Base-by-base conservation (phyloP, 2,113 vertebrate genomes). In the Turnix velox region DNA sequence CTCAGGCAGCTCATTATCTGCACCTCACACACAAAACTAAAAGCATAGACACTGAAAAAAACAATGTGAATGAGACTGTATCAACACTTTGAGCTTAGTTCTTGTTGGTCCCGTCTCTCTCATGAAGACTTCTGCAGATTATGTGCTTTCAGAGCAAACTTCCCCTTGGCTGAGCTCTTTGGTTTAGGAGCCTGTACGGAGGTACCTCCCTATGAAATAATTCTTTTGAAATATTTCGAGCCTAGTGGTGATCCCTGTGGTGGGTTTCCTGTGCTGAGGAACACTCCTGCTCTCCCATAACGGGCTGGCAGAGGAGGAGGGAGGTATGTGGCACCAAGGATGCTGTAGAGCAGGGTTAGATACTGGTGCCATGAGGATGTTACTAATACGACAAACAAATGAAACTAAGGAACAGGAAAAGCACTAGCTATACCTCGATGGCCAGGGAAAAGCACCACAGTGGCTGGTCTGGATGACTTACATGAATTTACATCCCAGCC, bases 121-220 rank as follows among this genome's bases (percentile, higher is more conserved):
- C 66, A 52, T 17, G 27, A 68, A 68, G 37, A 42, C 45, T 57
- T 39, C 4, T 0, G 33, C 28, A 39, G 45, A 20, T n/a, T 7
- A 23, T 5, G 35, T 0, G 1, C 49, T 58, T 0, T 0, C 33
- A 54, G 67, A 1, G 4, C 14, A 49, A 72, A 65, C 30, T 7
- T 37, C 22, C 46, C 43, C 42, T 20, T 68, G 4, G 4, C 25
- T 7, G 2, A 22, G n/a, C 7, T n/a, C 58, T 57, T 42, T 1
- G 1, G 23, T 20, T 72, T 12, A 52, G 72, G 52, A 31, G 14
- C 37, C 19, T 48, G 27, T 4, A 43, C 0, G 14, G 42, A 84
- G 37, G 54, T 22, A 37, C 8, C 8, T 55, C 39, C 22, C 22
- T 7, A 4, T 1, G 27, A 92, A 66, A 74, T 16, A 73, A 18